Evolutionary conservation across 2,797 vertebrate genomes (phyloP).

Genomic region (Ptychobarbus kaznakovi): DNA sequence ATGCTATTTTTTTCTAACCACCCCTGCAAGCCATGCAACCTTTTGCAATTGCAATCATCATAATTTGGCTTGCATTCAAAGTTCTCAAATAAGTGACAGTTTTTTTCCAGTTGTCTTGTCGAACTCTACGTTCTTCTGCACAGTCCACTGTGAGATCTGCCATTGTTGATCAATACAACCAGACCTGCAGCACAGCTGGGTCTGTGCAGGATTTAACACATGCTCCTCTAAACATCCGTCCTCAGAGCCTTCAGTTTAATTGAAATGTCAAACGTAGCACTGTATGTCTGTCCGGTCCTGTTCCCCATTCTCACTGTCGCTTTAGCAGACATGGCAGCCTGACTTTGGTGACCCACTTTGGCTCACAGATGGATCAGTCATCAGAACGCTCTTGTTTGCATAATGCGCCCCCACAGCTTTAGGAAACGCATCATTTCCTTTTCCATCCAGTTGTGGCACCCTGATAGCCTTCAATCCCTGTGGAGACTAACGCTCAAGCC

Average conservation of each 20-base stretch:
- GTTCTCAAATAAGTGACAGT: not conserved
- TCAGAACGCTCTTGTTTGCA: conserved; percentile 57
- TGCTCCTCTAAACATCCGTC: conserved; percentile 30
- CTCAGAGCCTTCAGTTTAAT: conserved; percentile 9
- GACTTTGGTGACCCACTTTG: conserved; percentile 33
- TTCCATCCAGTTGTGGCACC: conserved; percentile 57
- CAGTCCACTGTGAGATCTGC: conserved; percentile 6
- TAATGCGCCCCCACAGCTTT: conserved; percentile 43
- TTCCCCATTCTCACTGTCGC: conserved; percentile 2
- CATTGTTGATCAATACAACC: conserved; percentile 6
- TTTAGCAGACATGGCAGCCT: conserved; percentile 9
- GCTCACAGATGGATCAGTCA: conserved; percentile 51
- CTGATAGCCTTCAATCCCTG: conserved; percentile 62
- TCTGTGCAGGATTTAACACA: conserved; percentile 16
- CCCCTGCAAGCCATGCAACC: not conserved
- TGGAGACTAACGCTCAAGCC: conserved; percentile 55
- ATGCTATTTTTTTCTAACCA: not conserved
- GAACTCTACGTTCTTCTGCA: conserved; percentile 2
- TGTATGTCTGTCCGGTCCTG: not conserved
- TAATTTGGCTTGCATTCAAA: not conserved
- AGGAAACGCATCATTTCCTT: conserved; percentile 56
- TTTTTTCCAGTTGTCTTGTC: not conserved
- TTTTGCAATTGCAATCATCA: conserved; percentile 17
- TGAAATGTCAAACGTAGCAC: conserved; percentile 21
- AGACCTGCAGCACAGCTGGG: not conserved